These are phyloP conservation scores for Sebastes elongatus DNA, from an alignment of 2,797 vertebrate genomes.

Conservation along the genomic window DNA sequence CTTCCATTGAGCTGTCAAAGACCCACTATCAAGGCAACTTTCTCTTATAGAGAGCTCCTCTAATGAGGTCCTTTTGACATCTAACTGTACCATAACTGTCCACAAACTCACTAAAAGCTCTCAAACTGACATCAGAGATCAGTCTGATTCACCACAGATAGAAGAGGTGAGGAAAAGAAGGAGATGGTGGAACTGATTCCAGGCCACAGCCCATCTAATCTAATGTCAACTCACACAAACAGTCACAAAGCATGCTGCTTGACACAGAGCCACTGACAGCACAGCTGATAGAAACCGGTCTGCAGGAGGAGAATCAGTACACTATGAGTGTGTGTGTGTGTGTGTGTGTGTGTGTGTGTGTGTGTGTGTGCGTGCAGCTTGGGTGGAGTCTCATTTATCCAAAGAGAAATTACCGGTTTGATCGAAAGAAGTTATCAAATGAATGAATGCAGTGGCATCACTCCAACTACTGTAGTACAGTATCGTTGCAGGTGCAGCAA, in stretches of 20 bases:
- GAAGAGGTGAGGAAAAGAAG: background rate
- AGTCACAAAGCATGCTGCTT: background rate
- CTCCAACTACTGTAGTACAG: background rate
- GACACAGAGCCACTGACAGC: constrained; percentile 33
- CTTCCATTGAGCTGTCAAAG: no score
- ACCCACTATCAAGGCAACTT: no score
- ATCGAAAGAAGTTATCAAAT: background rate
- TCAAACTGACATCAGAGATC: background rate
- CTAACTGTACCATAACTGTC: background rate
- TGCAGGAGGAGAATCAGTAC: background rate
- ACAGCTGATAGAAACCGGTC: constrained; percentile 52
- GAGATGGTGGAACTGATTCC: constrained; percentile 17
- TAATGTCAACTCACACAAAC: background rate
- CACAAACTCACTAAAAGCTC: background rate
- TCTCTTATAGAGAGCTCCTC: no score
- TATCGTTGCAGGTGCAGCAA: background rate
- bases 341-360: background rate
- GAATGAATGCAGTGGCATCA: background rate
- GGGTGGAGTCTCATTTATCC: constrained; percentile 55
- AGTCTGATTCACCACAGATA: background rate
- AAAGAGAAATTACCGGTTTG: constrained; percentile 31
- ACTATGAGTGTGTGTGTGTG: background rate
- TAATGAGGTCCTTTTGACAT: no score
- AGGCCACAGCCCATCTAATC: constrained; percentile 1
- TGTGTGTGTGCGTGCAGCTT: background rate